These are phyloP conservation scores for Alcedo quadribrachys DNA, from an alignment of 2,797 vertebrate genomes.

Conservation along the genomic window DNA sequence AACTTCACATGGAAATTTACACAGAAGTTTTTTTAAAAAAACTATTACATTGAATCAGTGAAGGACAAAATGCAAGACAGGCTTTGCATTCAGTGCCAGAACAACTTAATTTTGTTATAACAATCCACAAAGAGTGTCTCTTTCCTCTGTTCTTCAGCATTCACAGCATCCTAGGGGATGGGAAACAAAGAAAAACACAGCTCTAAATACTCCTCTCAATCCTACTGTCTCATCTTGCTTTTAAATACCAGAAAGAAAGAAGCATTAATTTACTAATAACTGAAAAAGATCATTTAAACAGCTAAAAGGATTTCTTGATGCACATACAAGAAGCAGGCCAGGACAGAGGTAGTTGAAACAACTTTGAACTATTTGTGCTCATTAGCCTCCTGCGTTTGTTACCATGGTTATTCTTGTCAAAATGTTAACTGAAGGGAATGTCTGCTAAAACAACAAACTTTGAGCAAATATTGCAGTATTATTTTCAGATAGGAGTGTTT, in stretches of 20 bases:
- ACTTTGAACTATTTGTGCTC: not conserved
- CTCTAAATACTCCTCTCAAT: not conserved
- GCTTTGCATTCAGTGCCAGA: not conserved
- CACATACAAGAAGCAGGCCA: not conserved
- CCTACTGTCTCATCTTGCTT: not conserved
- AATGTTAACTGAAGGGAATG: constrained; percentile 10
- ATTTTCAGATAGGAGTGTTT: constrained; percentile 18
- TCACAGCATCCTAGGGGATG: not conserved
- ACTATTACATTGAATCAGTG: not conserved
- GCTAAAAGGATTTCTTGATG: not conserved
- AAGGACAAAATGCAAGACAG: not conserved
- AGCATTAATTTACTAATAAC: not conserved
- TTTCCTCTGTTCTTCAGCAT: not conserved
- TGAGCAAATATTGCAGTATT: not conserved
- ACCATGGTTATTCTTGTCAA: constrained; percentile 38
- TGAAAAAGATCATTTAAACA: not conserved
- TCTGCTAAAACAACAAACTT: constrained; percentile 45
- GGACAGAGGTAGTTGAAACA: not conserved
- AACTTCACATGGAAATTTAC: not conserved
- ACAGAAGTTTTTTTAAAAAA: not conserved
- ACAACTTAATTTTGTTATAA: not conserved
- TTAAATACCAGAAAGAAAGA: not conserved
- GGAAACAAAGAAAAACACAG: not conserved
- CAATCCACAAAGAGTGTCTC: not conserved
- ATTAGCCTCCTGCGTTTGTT: not conserved